Percentiles rank a stretch among this genome's conserved stretches.
These are phyloP conservation scores for Syrphus vitripennis DNA, from an alignment of 2,888 invertebrate genomes.

Conservation along the genomic window DNA sequence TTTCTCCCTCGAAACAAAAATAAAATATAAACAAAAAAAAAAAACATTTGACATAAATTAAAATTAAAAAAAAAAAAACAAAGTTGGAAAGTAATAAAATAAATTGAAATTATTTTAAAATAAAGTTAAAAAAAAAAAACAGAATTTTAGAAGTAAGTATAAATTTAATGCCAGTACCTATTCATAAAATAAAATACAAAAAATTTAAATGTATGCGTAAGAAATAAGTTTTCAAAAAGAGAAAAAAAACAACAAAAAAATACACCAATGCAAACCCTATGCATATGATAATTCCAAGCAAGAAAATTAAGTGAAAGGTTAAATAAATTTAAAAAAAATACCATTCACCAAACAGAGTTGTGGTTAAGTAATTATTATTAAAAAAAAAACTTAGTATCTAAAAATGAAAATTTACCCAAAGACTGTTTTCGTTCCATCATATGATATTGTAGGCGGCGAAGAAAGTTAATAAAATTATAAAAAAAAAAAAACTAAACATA, in stretches of 20 bases:
- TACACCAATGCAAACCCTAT: constrained; percentile 41
- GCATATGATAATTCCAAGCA: constrained; percentile 62
- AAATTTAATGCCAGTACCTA: constrained; percentile 70
- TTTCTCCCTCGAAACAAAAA: constrained; percentile 65
- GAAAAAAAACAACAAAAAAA: constrained; percentile 6
- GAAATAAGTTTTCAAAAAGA: constrained; percentile 55
- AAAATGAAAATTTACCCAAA: constrained; percentile 80
- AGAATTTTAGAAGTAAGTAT: constrained; percentile 60
- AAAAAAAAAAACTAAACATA: constrained; percentile 72
- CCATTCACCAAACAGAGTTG: constrained; percentile 60
- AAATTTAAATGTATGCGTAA: constrained; percentile 43
- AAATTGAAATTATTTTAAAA: constrained; percentile 73
- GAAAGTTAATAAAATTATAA: constrained; percentile 72
- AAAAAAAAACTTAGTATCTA: constrained; percentile 53
- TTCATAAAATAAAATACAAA: constrained; percentile 59
- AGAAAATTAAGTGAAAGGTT: constrained; percentile 28
- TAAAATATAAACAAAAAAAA: constrained; percentile 47
- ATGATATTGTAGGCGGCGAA: constrained; percentile 73
- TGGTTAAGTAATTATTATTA: constrained; percentile 68
- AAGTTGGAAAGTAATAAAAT: constrained; percentile 49
- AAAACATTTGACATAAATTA: constrained; percentile 46
- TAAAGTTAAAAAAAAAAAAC: constrained; percentile 68
- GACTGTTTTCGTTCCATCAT: constrained; percentile 82
- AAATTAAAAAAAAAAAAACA: constrained; percentile 52
- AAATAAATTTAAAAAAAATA: constrained; percentile 31